Conservation (phyloP, 2,113 vertebrate species). For the Chloebia gouldiae region DNA sequence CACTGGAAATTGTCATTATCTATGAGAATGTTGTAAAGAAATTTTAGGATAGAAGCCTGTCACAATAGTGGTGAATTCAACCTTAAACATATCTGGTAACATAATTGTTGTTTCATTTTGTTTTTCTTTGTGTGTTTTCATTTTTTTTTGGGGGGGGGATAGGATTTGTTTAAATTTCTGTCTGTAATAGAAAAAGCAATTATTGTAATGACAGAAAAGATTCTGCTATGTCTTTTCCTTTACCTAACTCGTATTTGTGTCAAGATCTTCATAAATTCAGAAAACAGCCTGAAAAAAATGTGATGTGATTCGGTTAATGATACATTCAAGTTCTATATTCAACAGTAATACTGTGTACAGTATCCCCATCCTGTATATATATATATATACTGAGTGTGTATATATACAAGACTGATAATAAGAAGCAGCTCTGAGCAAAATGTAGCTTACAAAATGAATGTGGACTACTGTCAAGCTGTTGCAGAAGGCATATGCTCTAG, state of each 20-base stretch:
- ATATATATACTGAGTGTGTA: not conserved
- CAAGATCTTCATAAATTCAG: not conserved
- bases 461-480: not conserved
- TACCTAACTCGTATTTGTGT: not conserved
- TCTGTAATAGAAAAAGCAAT: not conserved
- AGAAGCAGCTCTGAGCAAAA: not conserved
- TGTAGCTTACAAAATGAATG: not conserved
- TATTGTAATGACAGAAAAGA: not conserved
- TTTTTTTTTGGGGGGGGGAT: not conserved
- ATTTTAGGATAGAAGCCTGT: not conserved
- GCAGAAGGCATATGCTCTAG: constrained; percentile 2
- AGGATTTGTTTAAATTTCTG: not conserved
- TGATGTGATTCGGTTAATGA: not conserved
- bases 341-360: not conserved
- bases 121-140: not conserved
- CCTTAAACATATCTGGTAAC: not conserved
- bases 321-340: not conserved
- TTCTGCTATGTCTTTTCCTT: not conserved
- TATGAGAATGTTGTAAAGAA: not conserved
- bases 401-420: not conserved
- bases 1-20: not conserved
- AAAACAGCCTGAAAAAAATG: not conserved
- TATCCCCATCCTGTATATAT: not conserved
- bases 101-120: not conserved
- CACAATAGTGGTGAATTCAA: not conserved